Evolutionary conservation across 2,113 vertebrate genomes (phyloP).

Genomic region (Hippoglossus stenolepis): DNA sequence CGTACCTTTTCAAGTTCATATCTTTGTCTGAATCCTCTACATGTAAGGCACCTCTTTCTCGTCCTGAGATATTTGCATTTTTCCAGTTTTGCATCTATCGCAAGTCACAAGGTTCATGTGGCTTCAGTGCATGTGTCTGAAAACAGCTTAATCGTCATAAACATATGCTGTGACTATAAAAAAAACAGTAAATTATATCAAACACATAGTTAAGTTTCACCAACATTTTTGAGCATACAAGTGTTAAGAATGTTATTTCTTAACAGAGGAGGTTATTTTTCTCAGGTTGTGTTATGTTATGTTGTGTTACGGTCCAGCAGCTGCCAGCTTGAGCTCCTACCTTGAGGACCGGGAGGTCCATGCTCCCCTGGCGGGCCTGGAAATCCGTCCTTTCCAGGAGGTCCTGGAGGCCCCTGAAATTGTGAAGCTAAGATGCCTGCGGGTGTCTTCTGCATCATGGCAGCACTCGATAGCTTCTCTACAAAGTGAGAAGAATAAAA

Average conservation of each 20-base stretch:
- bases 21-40: too few relatives aligned
- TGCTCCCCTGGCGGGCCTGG: slow-evolving; percentile 91
- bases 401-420: slow-evolving; percentile 88
- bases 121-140: too few relatives aligned
- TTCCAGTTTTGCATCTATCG: too few relatives aligned
- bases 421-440: slow-evolving; percentile 92
- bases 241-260: slow-evolving; percentile 38
- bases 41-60: too few relatives aligned
- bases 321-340: slow-evolving; percentile 79
- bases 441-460: slow-evolving; percentile 87
- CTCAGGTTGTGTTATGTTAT: background rate
- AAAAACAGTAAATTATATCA: slow-evolving; percentile 1
- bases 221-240: slow-evolving; percentile 6
- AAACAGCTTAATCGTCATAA: background rate
- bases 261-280: slow-evolving; percentile 26
- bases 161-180: background rate
- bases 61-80: too few relatives aligned
- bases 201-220: slow-evolving; percentile 26
- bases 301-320: slow-evolving; percentile 11
- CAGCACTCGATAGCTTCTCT: slow-evolving; percentile 85
- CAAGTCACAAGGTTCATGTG: too few relatives aligned
- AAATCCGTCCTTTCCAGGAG: slow-evolving; percentile 90
- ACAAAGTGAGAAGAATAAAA: background rate
- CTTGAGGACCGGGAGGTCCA: slow-evolving; percentile 89
- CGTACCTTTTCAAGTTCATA: too few relatives aligned